Conservation (phyloP, 2,797 vertebrate genomes). For the Halcyon smyrnensis region DNA sequence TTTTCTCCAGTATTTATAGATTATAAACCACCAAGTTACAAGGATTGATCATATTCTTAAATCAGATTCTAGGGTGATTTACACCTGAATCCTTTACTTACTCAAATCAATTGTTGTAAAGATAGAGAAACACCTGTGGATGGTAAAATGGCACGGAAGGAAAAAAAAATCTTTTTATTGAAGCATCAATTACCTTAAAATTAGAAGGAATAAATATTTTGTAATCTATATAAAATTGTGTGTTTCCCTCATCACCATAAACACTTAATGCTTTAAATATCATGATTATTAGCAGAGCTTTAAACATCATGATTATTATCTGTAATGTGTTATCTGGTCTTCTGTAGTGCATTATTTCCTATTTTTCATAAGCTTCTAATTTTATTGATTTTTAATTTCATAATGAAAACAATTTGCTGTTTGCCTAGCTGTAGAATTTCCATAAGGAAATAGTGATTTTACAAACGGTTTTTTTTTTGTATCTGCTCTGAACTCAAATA, state of each 20-base stretch:
- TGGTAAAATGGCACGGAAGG: background rate
- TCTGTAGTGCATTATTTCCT: background rate
- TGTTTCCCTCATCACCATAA: background rate
- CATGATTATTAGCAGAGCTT: background rate
- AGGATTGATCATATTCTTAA: background rate
- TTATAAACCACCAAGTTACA: background rate
- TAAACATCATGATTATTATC: background rate
- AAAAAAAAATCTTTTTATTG: background rate
- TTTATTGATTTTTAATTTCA: slow-evolving; percentile 42
- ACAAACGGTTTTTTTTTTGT: background rate
- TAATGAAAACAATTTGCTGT: background rate
- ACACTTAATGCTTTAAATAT: background rate
- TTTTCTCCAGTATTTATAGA: background rate
- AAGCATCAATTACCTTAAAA: background rate
- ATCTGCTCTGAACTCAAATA: background rate
- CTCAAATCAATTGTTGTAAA: background rate
- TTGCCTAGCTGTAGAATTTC: slow-evolving; percentile 19
- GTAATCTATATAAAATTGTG: background rate
- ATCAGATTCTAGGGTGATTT: background rate
- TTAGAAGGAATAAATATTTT: background rate
- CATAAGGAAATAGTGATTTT: background rate
- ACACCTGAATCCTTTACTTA: background rate
- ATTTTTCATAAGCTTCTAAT: background rate
- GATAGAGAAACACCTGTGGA: background rate
- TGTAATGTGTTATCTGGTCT: background rate